These are phyloP conservation scores for Sipha maydis DNA, from an alignment of 2,888 invertebrate genomes.

Conservation along the genomic window DNA sequence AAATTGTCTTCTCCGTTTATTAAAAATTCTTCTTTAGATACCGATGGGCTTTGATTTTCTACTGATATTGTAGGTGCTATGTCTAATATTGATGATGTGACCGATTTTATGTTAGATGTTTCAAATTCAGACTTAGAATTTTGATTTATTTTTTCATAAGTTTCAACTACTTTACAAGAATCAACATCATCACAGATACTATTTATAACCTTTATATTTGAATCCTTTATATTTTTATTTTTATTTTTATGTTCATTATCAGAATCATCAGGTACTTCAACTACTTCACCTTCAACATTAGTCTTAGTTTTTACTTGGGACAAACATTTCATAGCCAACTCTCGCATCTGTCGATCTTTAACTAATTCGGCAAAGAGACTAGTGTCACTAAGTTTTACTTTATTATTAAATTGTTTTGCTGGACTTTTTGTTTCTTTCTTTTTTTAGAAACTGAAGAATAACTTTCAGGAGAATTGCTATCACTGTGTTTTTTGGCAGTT, in stretches of 20 bases:
- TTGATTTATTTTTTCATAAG: neutral
- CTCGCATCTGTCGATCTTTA: slow-evolving; percentile 84
- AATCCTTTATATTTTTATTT: neutral
- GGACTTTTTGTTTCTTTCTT: slow-evolving; percentile 27
- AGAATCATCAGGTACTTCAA: slow-evolving; percentile 54
- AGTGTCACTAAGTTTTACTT: slow-evolving; percentile 86
- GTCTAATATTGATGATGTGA: slow-evolving; percentile 2
- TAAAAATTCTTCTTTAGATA: neutral
- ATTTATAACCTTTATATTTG: neutral
- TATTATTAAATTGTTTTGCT: slow-evolving; percentile 68
- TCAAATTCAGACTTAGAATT: neutral
- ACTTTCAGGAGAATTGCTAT: slow-evolving; percentile 21
- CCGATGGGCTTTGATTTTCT: slow-evolving; percentile 19
- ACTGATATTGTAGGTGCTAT: neutral
- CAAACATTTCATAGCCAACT: slow-evolving; percentile 74
- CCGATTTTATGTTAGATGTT: neutral
- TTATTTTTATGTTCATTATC: slow-evolving; percentile 23
- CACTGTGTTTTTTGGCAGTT: neutral
- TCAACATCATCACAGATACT: neutral
- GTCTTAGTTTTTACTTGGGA: slow-evolving; percentile 68
- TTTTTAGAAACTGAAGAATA: slow-evolving; percentile 54
- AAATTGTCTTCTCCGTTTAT: slow-evolving; percentile 33
- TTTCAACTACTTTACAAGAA: neutral
- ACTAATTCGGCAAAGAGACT: slow-evolving; percentile 90
- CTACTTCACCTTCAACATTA: slow-evolving; percentile 69